These are phyloP conservation scores for Lymantria dispar DNA, from an alignment of 2,888 invertebrate genomes.

Conservation along the genomic window DNA sequence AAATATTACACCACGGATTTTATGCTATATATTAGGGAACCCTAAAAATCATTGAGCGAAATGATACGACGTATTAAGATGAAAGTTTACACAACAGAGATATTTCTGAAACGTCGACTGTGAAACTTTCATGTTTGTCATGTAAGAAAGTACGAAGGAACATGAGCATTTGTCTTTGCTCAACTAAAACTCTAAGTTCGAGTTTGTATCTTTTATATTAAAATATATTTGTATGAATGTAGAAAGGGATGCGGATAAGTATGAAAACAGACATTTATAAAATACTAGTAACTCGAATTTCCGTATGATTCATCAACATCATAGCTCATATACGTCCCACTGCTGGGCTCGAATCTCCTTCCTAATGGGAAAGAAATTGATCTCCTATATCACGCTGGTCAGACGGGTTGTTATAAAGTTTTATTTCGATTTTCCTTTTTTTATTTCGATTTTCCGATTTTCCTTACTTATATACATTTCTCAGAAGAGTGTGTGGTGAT, in stretches of 20 bases:
- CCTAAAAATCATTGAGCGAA: not conserved
- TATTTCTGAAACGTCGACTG: slow-evolving; percentile 63
- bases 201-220: slow-evolving; percentile 60
- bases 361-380: no score
- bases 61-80: slow-evolving; percentile 37
- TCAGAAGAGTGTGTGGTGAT: no score
- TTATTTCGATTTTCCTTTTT: no score
- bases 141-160: slow-evolving; percentile 64
- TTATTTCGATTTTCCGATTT: no score
- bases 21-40: no score
- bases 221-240: slow-evolving; percentile 12
- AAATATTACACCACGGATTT: no score
- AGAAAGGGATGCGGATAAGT: not conserved
- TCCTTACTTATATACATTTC: no score
- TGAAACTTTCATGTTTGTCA: slow-evolving; percentile 72
- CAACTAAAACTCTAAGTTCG: slow-evolving; percentile 46
- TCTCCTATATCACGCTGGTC: no score
- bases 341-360: no score
- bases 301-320: no score
- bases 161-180: slow-evolving; percentile 69
- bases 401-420: no score
- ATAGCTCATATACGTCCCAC: no score
- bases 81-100: slow-evolving; percentile 59
- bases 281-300: not conserved
- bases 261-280: not conserved